Conservation (phyloP, 1,140 invertebrate genomes). For the Physella acuta region DNA sequence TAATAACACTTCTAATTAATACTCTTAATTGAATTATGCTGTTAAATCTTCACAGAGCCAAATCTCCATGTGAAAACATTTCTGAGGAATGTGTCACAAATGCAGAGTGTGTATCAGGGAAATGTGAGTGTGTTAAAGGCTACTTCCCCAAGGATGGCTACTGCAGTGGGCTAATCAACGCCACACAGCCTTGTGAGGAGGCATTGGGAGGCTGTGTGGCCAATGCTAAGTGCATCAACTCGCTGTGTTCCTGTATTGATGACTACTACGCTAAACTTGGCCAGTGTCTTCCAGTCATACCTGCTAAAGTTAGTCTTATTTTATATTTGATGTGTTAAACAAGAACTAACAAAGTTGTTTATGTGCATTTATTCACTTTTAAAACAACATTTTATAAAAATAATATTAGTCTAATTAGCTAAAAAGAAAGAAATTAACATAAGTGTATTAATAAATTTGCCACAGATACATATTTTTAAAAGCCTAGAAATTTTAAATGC, state of each 20-base stretch:
- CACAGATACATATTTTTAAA: too few species aligned
- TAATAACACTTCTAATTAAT: background rate
- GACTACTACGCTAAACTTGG: slow-evolving; percentile 24
- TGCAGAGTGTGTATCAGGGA: slow-evolving; percentile 8
- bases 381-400: background rate
- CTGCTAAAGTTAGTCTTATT: slow-evolving; percentile 2
- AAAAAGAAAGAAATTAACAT: too few species aligned
- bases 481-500: too few species aligned
- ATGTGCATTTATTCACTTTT: background rate
- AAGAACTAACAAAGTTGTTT: background rate
- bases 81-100: slow-evolving; percentile 25
- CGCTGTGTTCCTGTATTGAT: slow-evolving; percentile 23
- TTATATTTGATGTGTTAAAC: background rate
- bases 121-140: slow-evolving; percentile 19
- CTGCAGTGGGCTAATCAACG: slow-evolving; percentile 18
- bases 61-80: background rate
- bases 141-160: slow-evolving; percentile 28
- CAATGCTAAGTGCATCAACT: slow-evolving; percentile 3
- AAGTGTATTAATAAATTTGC: too few species aligned
- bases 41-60: background rate
- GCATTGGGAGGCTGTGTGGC: slow-evolving; percentile 11
- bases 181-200: slow-evolving; percentile 3
- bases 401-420: background rate
- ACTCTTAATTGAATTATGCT: background rate
- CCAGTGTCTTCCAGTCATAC: slow-evolving; percentile 14